Base-by-base conservation (phyloP, 1,140 invertebrate species). In the Watersipora subatra region DNA sequence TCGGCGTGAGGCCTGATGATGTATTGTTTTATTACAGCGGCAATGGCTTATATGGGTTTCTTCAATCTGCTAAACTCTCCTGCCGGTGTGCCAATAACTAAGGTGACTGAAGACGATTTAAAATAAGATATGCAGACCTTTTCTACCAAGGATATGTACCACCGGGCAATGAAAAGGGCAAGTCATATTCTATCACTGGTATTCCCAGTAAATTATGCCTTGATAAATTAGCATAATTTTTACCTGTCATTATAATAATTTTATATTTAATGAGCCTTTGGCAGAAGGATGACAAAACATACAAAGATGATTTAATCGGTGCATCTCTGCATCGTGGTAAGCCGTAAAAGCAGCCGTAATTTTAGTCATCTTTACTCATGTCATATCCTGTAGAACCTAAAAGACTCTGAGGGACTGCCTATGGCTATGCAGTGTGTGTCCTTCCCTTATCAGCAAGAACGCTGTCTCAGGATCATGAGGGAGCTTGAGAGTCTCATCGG, bases 81-180 rank as follows among this genome's bases (percentile, higher is more conserved):
- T n/a, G 20, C 34, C 66, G 94, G 93, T 61, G 91, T 57, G 2
- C 59, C 58, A 25, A 28, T 59, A 7, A 59, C 58, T 28, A 59
- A 24, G 58, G 58, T 28, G 7, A 59, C 22, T 22, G 22, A 7
- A 22, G 58, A 59, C 7, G 58, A 59, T 22, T 12, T 28, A 7
- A 22, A 24, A 22, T 12, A 59, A 25, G 58, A 59, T 22, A 28
- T 25, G 58, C 7, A 12, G 7, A 24, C 7, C 22, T 59, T 25
- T 59, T 22, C 58, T 12, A 28, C 58, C 22, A 59, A 59, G 22
- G 58, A 59, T 28, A 24, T 24, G 27, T 59, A 22, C 7, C 58
- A 59, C 22, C 7, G 22, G 17, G 58, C 27, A 12, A 25, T 59
- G 22, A 59, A 59, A 22, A 28, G 22, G 58, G 58, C 22, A 22